phyloP scores from a whole-genome alignment of 2,113 vertebrate species.

The Neodontobutis hainanensis region DNA sequence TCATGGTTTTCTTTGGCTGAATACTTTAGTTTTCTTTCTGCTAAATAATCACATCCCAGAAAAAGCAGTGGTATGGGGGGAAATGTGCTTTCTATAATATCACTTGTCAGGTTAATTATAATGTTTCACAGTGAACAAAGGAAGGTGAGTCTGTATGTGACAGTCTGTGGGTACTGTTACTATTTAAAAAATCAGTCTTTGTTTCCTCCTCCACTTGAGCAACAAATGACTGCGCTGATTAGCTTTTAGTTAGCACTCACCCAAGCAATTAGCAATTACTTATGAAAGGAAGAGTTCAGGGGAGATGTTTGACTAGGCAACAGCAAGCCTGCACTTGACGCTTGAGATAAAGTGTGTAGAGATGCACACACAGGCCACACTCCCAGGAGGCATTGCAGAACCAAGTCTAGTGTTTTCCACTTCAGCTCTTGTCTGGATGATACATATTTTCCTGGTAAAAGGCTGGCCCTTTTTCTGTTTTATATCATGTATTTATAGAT shows the following conservation, averaged over 20 bases:
- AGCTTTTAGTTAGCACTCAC: constrained; percentile 44
- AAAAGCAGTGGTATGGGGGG: no score
- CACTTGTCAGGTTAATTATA: constrained; percentile 1
- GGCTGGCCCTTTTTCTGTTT: not conserved
- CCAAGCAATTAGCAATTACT: constrained; percentile 51
- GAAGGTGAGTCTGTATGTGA: not conserved
- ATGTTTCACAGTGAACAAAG: not conserved
- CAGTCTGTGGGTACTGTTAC: constrained; percentile 25
- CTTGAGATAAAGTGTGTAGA: constrained; percentile 26
- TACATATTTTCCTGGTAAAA: constrained; percentile 22
- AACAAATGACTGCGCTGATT: constrained; percentile 49
- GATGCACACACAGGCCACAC: constrained; percentile 1
- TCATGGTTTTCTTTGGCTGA: no score
- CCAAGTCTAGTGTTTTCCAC: constrained; percentile 23
- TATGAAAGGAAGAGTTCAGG: constrained; percentile 45
- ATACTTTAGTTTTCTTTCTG: no score
- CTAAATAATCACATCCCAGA: no score
- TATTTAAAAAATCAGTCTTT: constrained; percentile 18
- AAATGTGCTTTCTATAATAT: not conserved
- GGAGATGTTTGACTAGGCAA: constrained; percentile 20
- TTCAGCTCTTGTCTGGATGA: constrained; percentile 26
- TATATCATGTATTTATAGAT: not conserved
- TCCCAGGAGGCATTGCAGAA: constrained; percentile 24
- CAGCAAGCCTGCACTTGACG: constrained; percentile 17
- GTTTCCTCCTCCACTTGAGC: constrained; percentile 31